Base-by-base conservation (phyloP, 2,888 invertebrate genomes). In the Trachelus troglodyta region DNA sequence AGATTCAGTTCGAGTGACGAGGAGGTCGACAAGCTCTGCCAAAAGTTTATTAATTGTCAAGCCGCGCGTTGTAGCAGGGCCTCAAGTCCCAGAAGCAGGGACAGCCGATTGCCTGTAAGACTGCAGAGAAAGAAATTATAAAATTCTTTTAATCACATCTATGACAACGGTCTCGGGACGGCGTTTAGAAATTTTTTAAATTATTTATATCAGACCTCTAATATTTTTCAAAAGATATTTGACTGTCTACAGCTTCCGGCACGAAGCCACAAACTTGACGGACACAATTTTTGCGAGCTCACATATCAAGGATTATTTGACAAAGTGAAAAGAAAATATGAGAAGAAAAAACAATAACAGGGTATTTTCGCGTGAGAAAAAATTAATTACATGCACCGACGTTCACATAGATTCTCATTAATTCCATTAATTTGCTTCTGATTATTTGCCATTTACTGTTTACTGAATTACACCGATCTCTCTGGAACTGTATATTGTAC, bases 1-100 rank as follows among this genome's bases (percentile, higher is more conserved):
- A 89, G 87, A 82, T 90, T 88, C 78, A 89, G 87, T 71, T 89
- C 89, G 37, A 90, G 89, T 81, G 88, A 90, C 77, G 89, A 90
- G 76, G 89, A 91, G 75, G 88, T 91, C 74, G 89, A 90, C 34
- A 90, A 90, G 80, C 79, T 91, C 33, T 89, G 89, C 80, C 85
- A 87, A 40, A 89, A 85, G 77, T 76, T 87, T 40, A 77, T 81
- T 76, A 79, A 83, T 76, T 85, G 81, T 71, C 83, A 87, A 80
- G 75, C 77, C 30, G 40, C 83, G 56, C 78, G 75, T n/a, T 77
- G 74, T 75, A 85, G 77, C 33, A 75, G 79, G 34, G 37, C 71
- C 33, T 75, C 71, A 15, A 80, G 83, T 56, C 73, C 82, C 30
- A 83, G 80, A 74, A 78, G 80, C n/a, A 81, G 82, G 56, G 86